Evolutionary conservation across 2,888 invertebrate species (phyloP).

Genomic region (Ceriagrion tenellum): DNA sequence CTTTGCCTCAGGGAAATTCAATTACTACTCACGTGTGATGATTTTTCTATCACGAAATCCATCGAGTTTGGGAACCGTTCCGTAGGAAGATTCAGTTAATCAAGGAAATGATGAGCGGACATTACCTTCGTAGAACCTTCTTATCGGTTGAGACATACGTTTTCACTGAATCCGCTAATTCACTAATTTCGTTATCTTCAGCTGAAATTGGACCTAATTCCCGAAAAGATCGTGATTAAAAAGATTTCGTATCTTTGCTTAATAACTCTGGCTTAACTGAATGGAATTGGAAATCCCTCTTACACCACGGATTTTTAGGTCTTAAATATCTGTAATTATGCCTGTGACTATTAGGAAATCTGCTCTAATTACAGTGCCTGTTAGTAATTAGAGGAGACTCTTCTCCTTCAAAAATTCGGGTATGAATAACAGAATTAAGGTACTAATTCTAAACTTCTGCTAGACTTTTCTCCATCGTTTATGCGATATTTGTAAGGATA

Average conservation of each 20-base stretch:
- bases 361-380: not conserved
- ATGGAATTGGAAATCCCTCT: not conserved
- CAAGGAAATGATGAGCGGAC: not conserved
- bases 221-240: not conserved
- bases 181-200: slow-evolving; percentile 11
- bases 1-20: not conserved
- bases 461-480: too few species aligned
- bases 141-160: not conserved
- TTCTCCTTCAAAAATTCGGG: not conserved
- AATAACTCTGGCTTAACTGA: not conserved
- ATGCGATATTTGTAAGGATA: too few species aligned
- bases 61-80: not conserved
- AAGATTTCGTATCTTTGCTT: slow-evolving; percentile 16
- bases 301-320: not conserved
- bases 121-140: not conserved
- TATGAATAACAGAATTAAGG: too few species aligned
- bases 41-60: not conserved
- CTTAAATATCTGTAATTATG: not conserved
- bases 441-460: too few species aligned
- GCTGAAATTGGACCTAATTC: not conserved
- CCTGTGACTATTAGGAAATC: not conserved
- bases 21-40: not conserved
- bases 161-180: not conserved
- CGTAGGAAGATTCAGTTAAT: not conserved
- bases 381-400: not conserved